phyloP scores from a whole-genome alignment of 1,140 invertebrate species.

The Mylabris phalerata region DNA sequence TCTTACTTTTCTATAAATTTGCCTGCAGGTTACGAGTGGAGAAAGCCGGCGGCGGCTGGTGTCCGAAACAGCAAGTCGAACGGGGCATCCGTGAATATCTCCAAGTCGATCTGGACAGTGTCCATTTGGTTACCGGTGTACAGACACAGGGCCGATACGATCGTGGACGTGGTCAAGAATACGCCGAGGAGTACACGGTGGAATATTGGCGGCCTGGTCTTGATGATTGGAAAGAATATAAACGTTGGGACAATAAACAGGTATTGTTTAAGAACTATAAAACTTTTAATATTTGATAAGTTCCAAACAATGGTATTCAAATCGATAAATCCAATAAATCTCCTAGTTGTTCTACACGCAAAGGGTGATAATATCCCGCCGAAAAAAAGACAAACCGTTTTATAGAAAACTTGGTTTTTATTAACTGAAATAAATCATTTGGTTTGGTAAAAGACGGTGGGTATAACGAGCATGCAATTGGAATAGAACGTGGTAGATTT shows the following conservation, averaged over 20 bases:
- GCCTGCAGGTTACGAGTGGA: slow-evolving; percentile 63
- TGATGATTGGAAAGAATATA: slow-evolving; percentile 57
- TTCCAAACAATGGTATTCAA: no score
- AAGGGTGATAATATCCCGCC: no score
- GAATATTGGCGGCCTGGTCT: slow-evolving; percentile 66
- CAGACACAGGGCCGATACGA: slow-evolving; percentile 76
- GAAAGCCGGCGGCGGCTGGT: slow-evolving; percentile 75
- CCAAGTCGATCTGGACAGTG: slow-evolving; percentile 63
- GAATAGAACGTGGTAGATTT: no score
- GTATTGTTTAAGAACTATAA: slow-evolving; percentile 38
- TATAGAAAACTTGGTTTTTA: not conserved
- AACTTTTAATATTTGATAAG: no score
- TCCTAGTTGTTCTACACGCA: no score
- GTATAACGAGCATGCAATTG: no score
- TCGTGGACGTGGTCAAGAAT: slow-evolving; percentile 71
- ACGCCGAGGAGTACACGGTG: slow-evolving; percentile 63
- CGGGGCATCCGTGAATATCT: slow-evolving; percentile 63
- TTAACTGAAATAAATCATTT: slow-evolving; percentile 1
- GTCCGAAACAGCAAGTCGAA: slow-evolving; percentile 65
- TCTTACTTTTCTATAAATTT: slow-evolving; percentile 13
- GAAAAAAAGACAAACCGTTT: no score
- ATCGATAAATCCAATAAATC: no score
- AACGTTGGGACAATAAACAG: slow-evolving; percentile 54
- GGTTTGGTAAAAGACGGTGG: no score
- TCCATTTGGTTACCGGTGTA: slow-evolving; percentile 63